These are phyloP conservation scores for Neoaliturus tenellus DNA, from an alignment of 2,888 invertebrate genomes.

Conservation along the genomic window DNA sequence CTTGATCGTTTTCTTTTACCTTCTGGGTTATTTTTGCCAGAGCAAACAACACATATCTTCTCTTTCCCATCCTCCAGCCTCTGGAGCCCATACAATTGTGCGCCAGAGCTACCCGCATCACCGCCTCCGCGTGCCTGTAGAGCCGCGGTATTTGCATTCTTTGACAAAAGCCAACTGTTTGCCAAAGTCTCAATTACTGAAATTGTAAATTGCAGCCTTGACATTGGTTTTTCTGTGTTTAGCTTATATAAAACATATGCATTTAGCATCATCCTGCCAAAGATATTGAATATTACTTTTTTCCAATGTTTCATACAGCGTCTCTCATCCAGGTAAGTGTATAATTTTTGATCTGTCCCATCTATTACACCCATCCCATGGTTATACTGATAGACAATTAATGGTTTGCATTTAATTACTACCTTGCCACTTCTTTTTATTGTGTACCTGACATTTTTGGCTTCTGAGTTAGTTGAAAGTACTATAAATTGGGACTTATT, in stretches of 20 bases:
- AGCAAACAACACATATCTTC: too few species aligned
- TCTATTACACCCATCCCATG: conserved; percentile 48
- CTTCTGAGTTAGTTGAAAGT: conserved; percentile 25
- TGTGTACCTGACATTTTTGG: conserved; percentile 4
- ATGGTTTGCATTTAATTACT: conserved; percentile 11
- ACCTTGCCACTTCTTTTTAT: conserved; percentile 40
- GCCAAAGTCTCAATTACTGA: too few species aligned
- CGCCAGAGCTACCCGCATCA: too few species aligned
- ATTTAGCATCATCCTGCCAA: conserved; percentile 48
- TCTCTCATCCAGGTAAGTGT: conserved; percentile 40
- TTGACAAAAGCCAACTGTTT: too few species aligned
- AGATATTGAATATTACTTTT: conserved; percentile 45
- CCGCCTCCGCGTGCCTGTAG: too few species aligned
- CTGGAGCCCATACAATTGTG: too few species aligned
- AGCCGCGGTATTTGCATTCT: too few species aligned
- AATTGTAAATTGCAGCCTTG: too few species aligned
- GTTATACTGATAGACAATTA: conserved; percentile 47
- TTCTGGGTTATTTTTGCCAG: too few species aligned
- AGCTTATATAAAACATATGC: conserved; percentile 45
- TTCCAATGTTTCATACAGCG: conserved; percentile 32
- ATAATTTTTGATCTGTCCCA: conserved; percentile 39
- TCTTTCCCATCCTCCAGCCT: too few species aligned
- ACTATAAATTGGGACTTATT: conserved; percentile 34
- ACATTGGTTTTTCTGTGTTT: too few species aligned
- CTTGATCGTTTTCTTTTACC: too few species aligned